These are phyloP conservation scores for Phoxinus dragarum DNA, from an alignment of 2,797 vertebrate species.

Conservation along the genomic window DNA sequence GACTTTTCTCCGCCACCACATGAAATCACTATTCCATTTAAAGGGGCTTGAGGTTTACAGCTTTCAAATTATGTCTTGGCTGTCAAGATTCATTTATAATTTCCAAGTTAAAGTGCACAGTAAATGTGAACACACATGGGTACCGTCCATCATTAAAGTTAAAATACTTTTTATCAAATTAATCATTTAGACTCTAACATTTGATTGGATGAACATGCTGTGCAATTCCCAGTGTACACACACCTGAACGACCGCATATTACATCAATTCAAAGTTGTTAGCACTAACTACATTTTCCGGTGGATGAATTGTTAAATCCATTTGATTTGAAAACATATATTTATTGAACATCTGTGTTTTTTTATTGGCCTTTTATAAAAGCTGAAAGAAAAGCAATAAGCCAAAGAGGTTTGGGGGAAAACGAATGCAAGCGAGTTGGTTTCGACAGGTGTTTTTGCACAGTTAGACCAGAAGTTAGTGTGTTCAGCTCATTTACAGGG, in stretches of 20 bases:
- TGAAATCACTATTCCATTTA: background rate
- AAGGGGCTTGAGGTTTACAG: background rate
- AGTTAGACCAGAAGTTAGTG: background rate
- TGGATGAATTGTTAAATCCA: background rate
- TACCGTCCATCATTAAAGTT: background rate
- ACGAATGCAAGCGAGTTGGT: background rate
- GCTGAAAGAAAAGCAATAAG: background rate
- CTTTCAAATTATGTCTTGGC: background rate
- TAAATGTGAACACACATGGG: background rate
- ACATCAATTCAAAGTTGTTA: background rate
- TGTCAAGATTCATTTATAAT: background rate
- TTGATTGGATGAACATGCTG: background rate
- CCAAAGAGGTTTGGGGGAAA: background rate
- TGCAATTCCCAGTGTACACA: background rate
- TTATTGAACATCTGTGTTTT: background rate
- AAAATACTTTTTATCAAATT: background rate
- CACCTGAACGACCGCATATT: background rate
- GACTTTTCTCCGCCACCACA: background rate
- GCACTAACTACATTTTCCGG: background rate
- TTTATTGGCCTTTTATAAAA: background rate
- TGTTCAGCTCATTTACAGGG: background rate
- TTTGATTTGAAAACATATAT: background rate
- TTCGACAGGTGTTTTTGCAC: slow-evolving; percentile 4
- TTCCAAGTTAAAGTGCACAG: background rate
- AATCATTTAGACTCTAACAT: background rate